These are phyloP conservation scores for Montipora capricornis DNA, from an alignment of 64 coral and sea anemone genomes.

Conservation along the genomic window DNA sequence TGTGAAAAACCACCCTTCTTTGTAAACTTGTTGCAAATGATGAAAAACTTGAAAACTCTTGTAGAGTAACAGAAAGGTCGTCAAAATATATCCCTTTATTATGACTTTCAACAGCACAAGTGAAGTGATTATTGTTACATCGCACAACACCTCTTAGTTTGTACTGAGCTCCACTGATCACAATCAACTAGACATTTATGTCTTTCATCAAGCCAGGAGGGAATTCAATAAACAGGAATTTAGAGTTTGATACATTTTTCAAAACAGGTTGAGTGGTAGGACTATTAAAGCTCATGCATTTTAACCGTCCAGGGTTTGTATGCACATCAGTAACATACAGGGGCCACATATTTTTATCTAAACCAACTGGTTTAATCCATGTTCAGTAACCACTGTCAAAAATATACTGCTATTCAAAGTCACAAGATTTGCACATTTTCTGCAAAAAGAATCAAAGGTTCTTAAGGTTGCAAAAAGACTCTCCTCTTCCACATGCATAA, in stretches of 20 bases:
- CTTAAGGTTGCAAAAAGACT: neutral
- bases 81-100: conserved; percentile 11
- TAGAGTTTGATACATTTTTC: conserved; percentile 3
- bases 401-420: neutral
- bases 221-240: conserved; percentile 60
- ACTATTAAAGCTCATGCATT: conserved; percentile 7
- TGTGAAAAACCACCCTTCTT: neutral
- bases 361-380: too few species aligned
- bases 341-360: neutral
- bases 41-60: neutral
- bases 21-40: conserved; percentile 1
- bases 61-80: neutral
- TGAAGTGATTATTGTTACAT: too few species aligned
- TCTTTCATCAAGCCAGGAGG: neutral
- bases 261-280: conserved; percentile 37
- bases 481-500: conserved; percentile 2
- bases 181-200: conserved; percentile 8
- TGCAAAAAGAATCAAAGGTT: conserved; percentile 33
- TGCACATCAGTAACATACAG: conserved; percentile 25
- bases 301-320: neutral
- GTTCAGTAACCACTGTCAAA: too few species aligned
- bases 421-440: too few species aligned
- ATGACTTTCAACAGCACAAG: neutral
- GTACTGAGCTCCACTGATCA: neutral
- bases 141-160: too few species aligned